These are phyloP conservation scores for Apistogramma diplotaenia DNA, from an alignment of 2,113 vertebrate genomes.

Conservation along the genomic window DNA sequence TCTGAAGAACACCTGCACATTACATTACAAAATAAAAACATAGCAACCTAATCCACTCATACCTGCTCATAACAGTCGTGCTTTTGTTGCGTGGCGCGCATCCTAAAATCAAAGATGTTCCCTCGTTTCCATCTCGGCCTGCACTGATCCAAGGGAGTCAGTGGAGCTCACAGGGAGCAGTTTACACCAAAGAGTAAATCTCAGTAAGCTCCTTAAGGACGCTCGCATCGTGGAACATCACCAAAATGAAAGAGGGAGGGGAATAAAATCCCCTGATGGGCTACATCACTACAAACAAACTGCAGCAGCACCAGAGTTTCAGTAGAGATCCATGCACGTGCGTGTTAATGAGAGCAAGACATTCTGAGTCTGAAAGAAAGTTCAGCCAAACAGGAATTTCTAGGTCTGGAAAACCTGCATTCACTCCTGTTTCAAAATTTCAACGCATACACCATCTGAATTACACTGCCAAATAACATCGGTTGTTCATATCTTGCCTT, in stretches of 20 bases:
- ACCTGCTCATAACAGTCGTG: too few species aligned
- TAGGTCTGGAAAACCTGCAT: neutral
- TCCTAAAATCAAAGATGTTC: neutral
- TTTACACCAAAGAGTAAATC: conserved; percentile 22
- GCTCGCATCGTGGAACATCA: neutral
- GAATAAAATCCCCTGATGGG: neutral
- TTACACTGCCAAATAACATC: neutral
- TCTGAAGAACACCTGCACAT: neutral
- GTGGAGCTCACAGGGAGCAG: neutral
- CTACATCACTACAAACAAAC: neutral
- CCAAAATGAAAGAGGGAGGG: neutral
- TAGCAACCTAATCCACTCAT: neutral
- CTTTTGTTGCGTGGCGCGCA: neutral
- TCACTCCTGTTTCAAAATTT: neutral
- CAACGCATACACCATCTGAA: neutral
- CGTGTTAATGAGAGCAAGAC: neutral
- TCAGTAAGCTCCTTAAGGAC: conserved; percentile 41
- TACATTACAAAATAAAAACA: neutral
- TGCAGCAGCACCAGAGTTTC: neutral
- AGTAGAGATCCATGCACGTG: neutral
- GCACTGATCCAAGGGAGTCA: neutral
- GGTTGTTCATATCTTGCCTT: neutral
- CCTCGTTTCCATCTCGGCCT: neutral
- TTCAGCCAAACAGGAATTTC: neutral
- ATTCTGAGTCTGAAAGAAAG: neutral